phyloP scores from a whole-genome alignment of 2,888 invertebrate species.

The Cryptops parisi region DNA sequence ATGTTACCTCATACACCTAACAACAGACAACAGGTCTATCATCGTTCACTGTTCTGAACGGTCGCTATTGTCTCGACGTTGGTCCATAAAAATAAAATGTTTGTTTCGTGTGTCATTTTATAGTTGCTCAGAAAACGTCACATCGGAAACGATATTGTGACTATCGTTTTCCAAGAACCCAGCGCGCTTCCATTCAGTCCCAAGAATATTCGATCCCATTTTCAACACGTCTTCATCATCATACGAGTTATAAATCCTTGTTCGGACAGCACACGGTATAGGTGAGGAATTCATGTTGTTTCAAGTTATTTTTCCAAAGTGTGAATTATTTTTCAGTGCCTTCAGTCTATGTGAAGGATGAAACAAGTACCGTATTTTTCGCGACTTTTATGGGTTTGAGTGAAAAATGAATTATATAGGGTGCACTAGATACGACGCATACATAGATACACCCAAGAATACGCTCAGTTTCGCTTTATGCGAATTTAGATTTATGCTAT shows the following conservation, averaged over 20 bases:
- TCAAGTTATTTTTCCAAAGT: slow-evolving; percentile 10
- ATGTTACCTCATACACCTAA: slow-evolving; percentile 91
- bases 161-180: slow-evolving; percentile 87
- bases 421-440: too few relatives aligned
- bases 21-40: slow-evolving; percentile 67
- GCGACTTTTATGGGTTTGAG: too few relatives aligned
- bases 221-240: slow-evolving; percentile 93
- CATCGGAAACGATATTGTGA: slow-evolving; percentile 96
- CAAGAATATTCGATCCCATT: slow-evolving; percentile 85
- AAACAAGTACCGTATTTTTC: too few relatives aligned
- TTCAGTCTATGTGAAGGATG: background rate
- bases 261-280: slow-evolving; percentile 79
- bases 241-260: slow-evolving; percentile 80
- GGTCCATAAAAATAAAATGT: too few relatives aligned
- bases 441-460: too few relatives aligned
- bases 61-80: too few relatives aligned
- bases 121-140: slow-evolving; percentile 79
- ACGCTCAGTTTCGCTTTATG: too few relatives aligned
- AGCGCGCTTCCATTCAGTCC: slow-evolving; percentile 88
- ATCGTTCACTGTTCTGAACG: too few relatives aligned
- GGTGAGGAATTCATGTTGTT: too few relatives aligned
- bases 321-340: background rate
- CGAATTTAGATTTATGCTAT: too few relatives aligned
- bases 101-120: slow-evolving; percentile 22
- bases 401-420: too few relatives aligned